A percentile compares a stretch with the other conserved stretches of the same genome.
phyloP scores from a whole-genome alignment of 2,888 invertebrate species.

The Idaea biselata region DNA sequence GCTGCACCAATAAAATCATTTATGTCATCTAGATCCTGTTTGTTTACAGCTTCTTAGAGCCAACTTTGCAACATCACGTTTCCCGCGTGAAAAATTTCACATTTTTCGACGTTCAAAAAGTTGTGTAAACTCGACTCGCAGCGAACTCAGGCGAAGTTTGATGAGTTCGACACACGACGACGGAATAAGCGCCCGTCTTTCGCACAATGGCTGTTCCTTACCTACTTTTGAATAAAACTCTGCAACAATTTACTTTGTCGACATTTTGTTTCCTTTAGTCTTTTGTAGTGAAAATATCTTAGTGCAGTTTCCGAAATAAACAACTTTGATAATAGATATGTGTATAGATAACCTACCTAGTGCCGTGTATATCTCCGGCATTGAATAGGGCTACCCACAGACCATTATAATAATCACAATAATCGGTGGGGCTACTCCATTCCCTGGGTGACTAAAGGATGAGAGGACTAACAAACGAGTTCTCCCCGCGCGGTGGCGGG shows the following conservation, averaged over 20 bases:
- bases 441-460: too few species aligned
- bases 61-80: conserved; percentile 22
- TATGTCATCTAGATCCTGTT: neutral
- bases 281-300: conserved; percentile 24
- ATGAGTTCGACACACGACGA: conserved; percentile 64
- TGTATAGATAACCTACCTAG: neutral
- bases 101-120: conserved; percentile 50
- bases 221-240: conserved; percentile 47
- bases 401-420: too few species aligned
- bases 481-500: too few species aligned
- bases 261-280: conserved; percentile 34
- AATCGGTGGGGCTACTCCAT: too few species aligned
- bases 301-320: conserved; percentile 18
- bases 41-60: conserved; percentile 15
- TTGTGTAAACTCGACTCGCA: conserved; percentile 33
- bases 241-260: conserved; percentile 41
- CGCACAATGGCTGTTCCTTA: conserved; percentile 52
- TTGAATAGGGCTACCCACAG: too few species aligned
- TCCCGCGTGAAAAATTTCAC: conserved; percentile 38
- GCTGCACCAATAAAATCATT: neutral
- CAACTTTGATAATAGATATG: neutral
- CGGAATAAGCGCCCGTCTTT: conserved; percentile 44
- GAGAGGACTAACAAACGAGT: too few species aligned
- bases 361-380: too few species aligned
- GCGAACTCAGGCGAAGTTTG: conserved; percentile 53